Conservation (phyloP, 1,140 invertebrate species). For the Tenebrio molitor region DNA sequence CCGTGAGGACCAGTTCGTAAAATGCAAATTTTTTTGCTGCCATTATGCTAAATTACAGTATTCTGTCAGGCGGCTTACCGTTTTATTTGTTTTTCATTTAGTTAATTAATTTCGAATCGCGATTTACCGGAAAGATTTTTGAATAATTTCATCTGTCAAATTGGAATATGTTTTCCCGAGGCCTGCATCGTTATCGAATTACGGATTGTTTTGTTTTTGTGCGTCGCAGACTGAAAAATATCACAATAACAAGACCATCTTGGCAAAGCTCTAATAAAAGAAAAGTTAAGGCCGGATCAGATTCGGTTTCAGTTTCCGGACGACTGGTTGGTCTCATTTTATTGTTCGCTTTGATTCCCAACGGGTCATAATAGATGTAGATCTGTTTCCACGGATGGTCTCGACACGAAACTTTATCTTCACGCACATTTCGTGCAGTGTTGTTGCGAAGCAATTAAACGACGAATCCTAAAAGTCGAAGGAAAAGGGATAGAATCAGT, state of each 20-base stretch:
- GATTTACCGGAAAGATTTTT: background rate
- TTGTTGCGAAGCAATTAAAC: background rate
- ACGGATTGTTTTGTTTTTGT: no score
- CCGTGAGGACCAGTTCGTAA: slow-evolving; percentile 7
- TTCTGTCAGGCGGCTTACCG: background rate
- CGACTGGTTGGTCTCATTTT: background rate
- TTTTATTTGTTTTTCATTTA: slow-evolving; percentile 5
- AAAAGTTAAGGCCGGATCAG: background rate
- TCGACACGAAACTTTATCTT: no score
- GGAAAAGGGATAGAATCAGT: no score
- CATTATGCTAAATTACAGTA: slow-evolving; percentile 5
- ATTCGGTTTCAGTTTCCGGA: background rate
- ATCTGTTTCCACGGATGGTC: background rate
- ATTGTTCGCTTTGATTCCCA: background rate
- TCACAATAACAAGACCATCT: no score
- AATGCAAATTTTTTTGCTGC: slow-evolving; percentile 5
- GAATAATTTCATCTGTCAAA: no score
- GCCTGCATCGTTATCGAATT: no score
- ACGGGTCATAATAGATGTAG: background rate
- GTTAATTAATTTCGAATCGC: background rate
- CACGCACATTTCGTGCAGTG: background rate
- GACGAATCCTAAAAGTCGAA: no score
- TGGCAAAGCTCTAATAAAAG: background rate
- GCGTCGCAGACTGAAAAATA: no score
- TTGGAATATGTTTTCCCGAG: no score